Evolutionary conservation across 2,888 invertebrate genomes (phyloP).

Genomic region (Sinelater perroti): DNA sequence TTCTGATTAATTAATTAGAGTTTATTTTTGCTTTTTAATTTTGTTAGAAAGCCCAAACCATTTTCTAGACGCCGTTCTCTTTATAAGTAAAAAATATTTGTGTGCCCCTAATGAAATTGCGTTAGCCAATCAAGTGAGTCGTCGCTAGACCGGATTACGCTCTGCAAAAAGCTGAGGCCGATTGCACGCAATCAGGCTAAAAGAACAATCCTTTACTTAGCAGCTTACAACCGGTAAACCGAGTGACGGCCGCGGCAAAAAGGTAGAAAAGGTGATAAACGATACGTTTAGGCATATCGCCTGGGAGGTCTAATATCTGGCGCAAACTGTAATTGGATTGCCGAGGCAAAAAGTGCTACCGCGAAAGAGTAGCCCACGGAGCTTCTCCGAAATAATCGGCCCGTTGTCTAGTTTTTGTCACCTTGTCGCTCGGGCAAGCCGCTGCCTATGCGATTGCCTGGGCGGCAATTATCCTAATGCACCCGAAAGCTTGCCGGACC

Average conservation of each 20-base stretch:
- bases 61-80: too few species aligned
- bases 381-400: slow-evolving; percentile 37
- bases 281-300: slow-evolving; percentile 17
- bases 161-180: too few species aligned
- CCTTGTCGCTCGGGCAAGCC: slow-evolving; percentile 27
- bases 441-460: slow-evolving; percentile 31
- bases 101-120: too few species aligned
- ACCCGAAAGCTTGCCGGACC: slow-evolving; percentile 29
- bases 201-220: too few species aligned
- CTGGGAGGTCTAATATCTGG: slow-evolving; percentile 33
- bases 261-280: slow-evolving; percentile 7
- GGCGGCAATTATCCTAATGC: slow-evolving; percentile 39
- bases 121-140: too few species aligned
- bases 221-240: slow-evolving; percentile 1
- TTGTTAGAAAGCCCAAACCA: too few species aligned
- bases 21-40: too few species aligned
- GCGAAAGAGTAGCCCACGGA: slow-evolving; percentile 16
- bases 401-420: slow-evolving; percentile 35
- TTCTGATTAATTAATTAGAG: too few species aligned
- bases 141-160: too few species aligned
- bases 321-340: slow-evolving; percentile 31
- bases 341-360: slow-evolving; percentile 25
- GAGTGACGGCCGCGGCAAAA: slow-evolving; percentile 1
- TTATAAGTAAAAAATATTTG: too few species aligned
- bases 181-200: too few species aligned